Percentiles rank a stretch among this genome's conserved stretches.
Evolutionary conservation across 35 echinoderm and acorn worm genomes (phyloP).

Genomic region (Lytechinus variegatus): DNA sequence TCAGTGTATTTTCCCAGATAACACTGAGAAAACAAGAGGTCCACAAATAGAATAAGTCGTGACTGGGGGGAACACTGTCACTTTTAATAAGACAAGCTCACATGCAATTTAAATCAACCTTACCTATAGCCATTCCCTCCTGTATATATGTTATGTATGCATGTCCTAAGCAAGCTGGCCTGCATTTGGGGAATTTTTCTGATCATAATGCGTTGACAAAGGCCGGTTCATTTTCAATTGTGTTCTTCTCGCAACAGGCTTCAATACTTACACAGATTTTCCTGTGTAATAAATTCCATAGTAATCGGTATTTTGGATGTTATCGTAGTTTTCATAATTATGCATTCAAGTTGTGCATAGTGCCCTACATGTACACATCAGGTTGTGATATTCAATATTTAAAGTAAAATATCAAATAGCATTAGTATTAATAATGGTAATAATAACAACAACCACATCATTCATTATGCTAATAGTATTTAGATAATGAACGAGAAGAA

Average conservation of each 20-base stretch:
- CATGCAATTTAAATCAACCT: neutral
- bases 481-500: too few species aligned
- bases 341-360: too few species aligned
- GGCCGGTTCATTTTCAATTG: neutral
- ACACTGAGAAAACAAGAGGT: conserved; percentile 39
- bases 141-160: neutral
- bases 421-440: too few species aligned
- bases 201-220: neutral
- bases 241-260: neutral
- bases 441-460: too few species aligned
- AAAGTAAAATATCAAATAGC: too few species aligned
- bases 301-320: too few species aligned
- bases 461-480: too few species aligned
- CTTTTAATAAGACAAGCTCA: conserved; percentile 19
- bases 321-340: too few species aligned
- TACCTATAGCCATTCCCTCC: neutral
- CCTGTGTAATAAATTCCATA: too few species aligned
- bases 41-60: neutral
- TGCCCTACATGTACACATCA: too few species aligned
- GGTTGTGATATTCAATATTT: too few species aligned
- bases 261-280: neutral
- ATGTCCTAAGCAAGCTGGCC: neutral
- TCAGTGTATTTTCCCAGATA: conserved; percentile 26
- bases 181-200: neutral
- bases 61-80: conserved; percentile 8